phyloP scores from a whole-genome alignment of 1,140 invertebrate species.

The Drosophila athabasca region DNA sequence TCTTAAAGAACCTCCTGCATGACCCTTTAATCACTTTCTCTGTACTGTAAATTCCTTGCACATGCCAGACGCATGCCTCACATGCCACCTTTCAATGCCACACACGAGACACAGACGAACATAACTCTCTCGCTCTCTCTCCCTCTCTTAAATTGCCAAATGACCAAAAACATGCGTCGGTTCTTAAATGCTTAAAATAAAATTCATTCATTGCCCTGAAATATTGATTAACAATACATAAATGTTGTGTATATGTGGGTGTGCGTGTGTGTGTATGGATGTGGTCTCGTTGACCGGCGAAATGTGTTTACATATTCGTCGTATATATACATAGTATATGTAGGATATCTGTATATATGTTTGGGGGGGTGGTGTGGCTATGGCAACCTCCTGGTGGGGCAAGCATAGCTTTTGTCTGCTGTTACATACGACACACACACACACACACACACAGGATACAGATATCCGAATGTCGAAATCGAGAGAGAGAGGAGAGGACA shows the following conservation, averaged over 20 bases:
- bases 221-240: conserved; percentile 60
- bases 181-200: conserved; percentile 50
- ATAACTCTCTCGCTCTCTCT: neutral
- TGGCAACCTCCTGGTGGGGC: neutral
- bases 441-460: conserved; percentile 33
- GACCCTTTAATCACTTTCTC: conserved; percentile 23
- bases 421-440: conserved; percentile 39
- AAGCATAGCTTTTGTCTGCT: conserved; percentile 44
- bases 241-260: conserved; percentile 18
- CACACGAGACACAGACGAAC: conserved; percentile 7
- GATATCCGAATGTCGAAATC: neutral
- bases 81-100: conserved; percentile 26
- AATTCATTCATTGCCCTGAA: conserved; percentile 21
- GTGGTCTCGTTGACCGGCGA: conserved; percentile 38
- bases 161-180: conserved; percentile 6
- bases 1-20: no score
- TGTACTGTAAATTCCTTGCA: neutral
- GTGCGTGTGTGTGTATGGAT: conserved; percentile 25
- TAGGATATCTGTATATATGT: neutral
- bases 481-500: neutral
- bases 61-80: conserved; percentile 18
- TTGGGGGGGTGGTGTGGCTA: neutral
- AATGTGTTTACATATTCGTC: conserved; percentile 23
- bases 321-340: conserved; percentile 18
- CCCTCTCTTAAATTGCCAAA: conserved; percentile 35